Evolutionary conservation across 1,140 invertebrate species (phyloP), one percentile per base, ranked within the genome.

Genomic region (Aphelenchoides besseyi): DNA sequence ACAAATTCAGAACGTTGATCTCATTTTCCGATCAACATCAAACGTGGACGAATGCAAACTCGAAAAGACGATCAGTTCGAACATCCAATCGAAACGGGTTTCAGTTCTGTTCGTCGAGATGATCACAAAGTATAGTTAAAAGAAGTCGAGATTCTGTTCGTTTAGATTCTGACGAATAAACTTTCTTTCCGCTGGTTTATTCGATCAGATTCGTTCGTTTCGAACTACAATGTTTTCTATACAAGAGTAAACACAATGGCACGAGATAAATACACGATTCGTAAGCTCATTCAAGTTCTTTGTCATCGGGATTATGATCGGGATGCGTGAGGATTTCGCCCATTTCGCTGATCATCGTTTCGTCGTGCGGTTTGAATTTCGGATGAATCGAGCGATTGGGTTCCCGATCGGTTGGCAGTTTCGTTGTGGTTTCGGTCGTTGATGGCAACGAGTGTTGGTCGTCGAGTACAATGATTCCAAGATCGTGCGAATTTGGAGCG

Each of bases 401-500:
- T 28, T 66, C 63, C 1, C 32, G 32, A 32, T 66, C 32, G 30
- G n/a, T 66, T 8, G 41, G 32, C 32, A 41, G 23, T 2, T 66
- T 30, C 0, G 63, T 16, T 2, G 30, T 29, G 1, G 16, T 66
- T 1, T 18, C 29, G 16, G 16, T 12, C 12, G 48, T 32, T 16
- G 63, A 12, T 8, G 18, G 5, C 41, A 48, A 23, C 41, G 41
- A 12, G 41, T 48, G 41, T 23, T 48, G 41, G 5, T 66, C 63
- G 63, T 66, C 63, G 16, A 66, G 8, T 33, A n/a, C 48, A 16
- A 66, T 18, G 36, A 66, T 66, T 37, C 63, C 41, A 23, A 79
- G 54, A 32, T 79, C 77, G 61, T 79, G 74, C 32, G 77, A 79
- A 29, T 79, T 68, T 12, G 78, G 78, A 30, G 77, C 77, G 69